Evolutionary conservation across 2,113 vertebrate species (phyloP), one percentile per base, ranked within the genome.

Genomic region (Zapus hudsonius): DNA sequence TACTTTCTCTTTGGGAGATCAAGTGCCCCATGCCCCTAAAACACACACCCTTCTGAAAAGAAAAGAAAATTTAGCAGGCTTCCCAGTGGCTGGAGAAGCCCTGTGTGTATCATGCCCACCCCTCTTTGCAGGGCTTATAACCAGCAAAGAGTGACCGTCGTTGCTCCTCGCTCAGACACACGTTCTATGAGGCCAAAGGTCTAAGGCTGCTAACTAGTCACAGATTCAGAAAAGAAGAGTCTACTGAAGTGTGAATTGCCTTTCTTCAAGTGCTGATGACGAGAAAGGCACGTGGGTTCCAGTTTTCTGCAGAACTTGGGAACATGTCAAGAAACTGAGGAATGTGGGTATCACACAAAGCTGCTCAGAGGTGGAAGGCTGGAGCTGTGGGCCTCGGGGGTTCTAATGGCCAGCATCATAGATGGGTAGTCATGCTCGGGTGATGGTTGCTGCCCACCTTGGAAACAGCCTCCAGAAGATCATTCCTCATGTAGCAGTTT

Each of bases 321-420:
- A 75, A 15, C 10, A 8, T 1, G 3, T 61, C 9, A 0, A 19
- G 31, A 63, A 29, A n/a, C 1, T 9, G 33, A 59, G 8, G 40
- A 47, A 27, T 66, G 1, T 0, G 29, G 33, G 38, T 11, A 8
- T 47, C 15, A 70, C 47, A 12, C 2, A 12, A 75, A 23, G 0
- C 16, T 76, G 80, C 66, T 29, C 4, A 47, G 47, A 61, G 31
- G 27, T n/a, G 17, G 5, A 13, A 29, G 40, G 27, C 52, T 27
- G 1, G 25, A 0, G 31, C 3, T 5, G n/a, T 23, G 59, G 52
- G 47, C 23, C n/a, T n/a, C 23, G 27, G 69, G 10, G 27, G 16
- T 59, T 52, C 44, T 47, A 12, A 12, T 47, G 47, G 47, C 7
- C 47, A 47, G 47, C 47, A 47, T 47, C 47, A 47, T 47, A 12